These are phyloP conservation scores for Vicugna pacos DNA, from an alignment of 2,113 vertebrate genomes.

Conservation along the genomic window DNA sequence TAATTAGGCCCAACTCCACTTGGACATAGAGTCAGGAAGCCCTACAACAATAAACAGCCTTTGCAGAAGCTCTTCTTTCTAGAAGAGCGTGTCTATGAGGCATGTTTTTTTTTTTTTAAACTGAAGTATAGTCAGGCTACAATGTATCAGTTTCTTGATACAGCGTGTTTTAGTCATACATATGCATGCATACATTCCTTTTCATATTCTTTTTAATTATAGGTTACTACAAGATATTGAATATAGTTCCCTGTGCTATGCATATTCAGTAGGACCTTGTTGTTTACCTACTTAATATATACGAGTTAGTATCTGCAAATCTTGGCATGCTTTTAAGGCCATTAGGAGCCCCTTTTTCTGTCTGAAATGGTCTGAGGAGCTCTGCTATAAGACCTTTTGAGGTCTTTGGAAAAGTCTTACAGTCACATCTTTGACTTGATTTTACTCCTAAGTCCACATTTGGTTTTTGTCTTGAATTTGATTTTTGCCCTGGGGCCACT, in stretches of 20 bases:
- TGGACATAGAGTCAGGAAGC: not conserved
- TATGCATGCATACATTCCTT: no score
- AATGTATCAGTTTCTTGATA: no score
- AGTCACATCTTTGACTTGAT: not conserved
- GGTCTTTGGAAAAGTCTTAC: not conserved
- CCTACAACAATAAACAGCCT: not conserved
- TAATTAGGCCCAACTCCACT: not conserved
- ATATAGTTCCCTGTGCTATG: no score
- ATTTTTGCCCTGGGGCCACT: not conserved
- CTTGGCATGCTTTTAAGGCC: not conserved
- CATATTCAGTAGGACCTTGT: no score
- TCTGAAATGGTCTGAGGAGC: not conserved
- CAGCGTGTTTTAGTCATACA: no score
- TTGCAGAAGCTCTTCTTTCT: not conserved
- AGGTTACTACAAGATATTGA: no score
- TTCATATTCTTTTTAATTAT: no score
- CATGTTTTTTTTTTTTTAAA: not conserved
- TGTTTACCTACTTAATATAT: no score
- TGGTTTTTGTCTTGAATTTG: constrained; percentile 31
- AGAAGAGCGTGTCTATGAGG: not conserved
- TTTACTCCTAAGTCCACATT: not conserved
- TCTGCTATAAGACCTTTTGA: not conserved
- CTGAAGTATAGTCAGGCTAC: no score
- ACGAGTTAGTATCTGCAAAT: no score
- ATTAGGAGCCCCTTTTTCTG: not conserved